Percentiles rank a stretch among this genome's conserved stretches.
phyloP scores from a whole-genome alignment of 2,113 vertebrate species.

The Budorcas taxicolor region DNA sequence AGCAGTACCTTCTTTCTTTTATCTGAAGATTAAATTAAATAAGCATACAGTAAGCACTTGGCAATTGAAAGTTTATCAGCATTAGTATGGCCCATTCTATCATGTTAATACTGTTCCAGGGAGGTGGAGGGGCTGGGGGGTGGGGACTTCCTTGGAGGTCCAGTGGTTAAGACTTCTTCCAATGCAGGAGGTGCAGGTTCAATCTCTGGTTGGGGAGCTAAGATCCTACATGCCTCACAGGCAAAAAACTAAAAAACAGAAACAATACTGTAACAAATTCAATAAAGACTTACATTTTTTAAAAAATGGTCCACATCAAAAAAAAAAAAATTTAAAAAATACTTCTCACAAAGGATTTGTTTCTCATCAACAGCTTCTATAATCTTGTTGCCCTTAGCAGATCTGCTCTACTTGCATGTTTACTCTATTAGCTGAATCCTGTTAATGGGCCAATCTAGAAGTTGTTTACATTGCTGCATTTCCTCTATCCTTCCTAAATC shows the following conservation, averaged over 20 bases:
- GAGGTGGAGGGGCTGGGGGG: too few relatives aligned
- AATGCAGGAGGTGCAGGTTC: not conserved
- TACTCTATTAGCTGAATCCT: not conserved
- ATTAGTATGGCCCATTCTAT: not conserved
- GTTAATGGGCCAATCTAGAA: not conserved
- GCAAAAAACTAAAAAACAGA: not conserved
- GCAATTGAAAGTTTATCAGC: not conserved
- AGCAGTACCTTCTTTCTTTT: not conserved
- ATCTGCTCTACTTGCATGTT: not conserved
- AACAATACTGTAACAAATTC: not conserved
- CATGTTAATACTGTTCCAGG: not conserved
- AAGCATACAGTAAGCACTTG: not conserved
- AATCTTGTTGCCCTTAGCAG: not conserved
- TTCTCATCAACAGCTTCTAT: not conserved
- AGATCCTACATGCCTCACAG: not conserved
- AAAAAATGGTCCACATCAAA: not conserved
- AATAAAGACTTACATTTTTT: not conserved
- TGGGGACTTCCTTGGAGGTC: not conserved
- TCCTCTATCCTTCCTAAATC: not conserved
- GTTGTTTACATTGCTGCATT: not conserved
- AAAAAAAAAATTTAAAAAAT: not conserved
- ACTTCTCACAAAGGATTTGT: not conserved
- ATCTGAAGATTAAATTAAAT: not conserved
- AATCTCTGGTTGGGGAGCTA: not conserved
- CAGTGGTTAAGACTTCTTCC: not conserved